These are phyloP conservation scores for Dasysyrphus albostriatus DNA, from an alignment of 2,888 invertebrate genomes.

Conservation along the genomic window DNA sequence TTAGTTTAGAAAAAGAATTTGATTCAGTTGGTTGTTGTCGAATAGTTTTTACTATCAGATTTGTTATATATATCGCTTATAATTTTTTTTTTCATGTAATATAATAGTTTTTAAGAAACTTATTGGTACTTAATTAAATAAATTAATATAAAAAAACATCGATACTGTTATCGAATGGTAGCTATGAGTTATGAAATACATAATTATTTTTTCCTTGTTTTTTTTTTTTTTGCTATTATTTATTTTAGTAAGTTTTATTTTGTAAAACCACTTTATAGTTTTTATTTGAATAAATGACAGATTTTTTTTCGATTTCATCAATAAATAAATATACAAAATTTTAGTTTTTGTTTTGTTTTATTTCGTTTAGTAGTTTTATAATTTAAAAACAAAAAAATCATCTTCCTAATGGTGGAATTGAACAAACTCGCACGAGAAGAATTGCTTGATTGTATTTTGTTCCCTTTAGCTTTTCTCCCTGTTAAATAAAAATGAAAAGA, in stretches of 20 bases:
- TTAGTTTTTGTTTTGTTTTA: slow-evolving; percentile 43
- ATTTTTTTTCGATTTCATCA: slow-evolving; percentile 65
- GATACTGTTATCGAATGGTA: slow-evolving; percentile 62
- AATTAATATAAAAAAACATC: slow-evolving; percentile 48
- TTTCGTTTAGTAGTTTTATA: slow-evolving; percentile 17
- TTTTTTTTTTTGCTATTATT: slow-evolving; percentile 43
- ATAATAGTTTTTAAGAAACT: slow-evolving; percentile 61
- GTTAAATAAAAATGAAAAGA: slow-evolving; percentile 13
- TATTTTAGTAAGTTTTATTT: slow-evolving; percentile 61
- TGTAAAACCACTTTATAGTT: slow-evolving; percentile 63
- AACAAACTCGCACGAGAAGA: slow-evolving; percentile 68
- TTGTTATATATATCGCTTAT: slow-evolving; percentile 23
- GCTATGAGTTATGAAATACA: slow-evolving; percentile 60
- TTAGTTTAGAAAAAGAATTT: slow-evolving; percentile 52
- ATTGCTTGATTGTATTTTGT: slow-evolving; percentile 48
- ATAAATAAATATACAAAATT: slow-evolving; percentile 34
- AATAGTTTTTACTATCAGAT: slow-evolving; percentile 46
- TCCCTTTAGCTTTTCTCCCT: slow-evolving; percentile 63
- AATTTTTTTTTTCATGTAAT: slow-evolving; percentile 52
- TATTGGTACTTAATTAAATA: slow-evolving; percentile 64
- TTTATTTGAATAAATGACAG: slow-evolving; percentile 70
- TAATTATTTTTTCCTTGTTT: slow-evolving; percentile 1
- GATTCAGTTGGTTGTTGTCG: slow-evolving; percentile 66
- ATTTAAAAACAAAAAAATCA: slow-evolving; percentile 11
- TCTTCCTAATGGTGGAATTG: slow-evolving; percentile 67